These are phyloP conservation scores for Hirtodrosophila duncani DNA, from an alignment of 2,888 invertebrate species.

Conservation along the genomic window DNA sequence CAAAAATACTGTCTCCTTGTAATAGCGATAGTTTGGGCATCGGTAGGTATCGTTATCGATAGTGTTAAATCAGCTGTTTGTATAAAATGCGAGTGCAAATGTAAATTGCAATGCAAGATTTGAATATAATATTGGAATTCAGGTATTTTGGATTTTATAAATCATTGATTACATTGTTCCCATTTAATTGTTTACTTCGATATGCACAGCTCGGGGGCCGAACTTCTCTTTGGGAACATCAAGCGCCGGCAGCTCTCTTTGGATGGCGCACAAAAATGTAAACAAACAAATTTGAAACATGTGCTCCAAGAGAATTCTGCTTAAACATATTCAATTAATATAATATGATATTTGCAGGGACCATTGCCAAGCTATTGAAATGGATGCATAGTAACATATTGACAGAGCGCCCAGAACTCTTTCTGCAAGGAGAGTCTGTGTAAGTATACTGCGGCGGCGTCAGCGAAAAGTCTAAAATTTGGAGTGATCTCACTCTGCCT, in stretches of 20 bases:
- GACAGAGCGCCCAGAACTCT: constrained; percentile 88
- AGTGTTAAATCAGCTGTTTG: no score
- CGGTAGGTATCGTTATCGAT: no score
- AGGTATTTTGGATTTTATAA: constrained; percentile 48
- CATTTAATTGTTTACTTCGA: not conserved
- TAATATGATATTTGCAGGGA: constrained; percentile 83
- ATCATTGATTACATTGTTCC: not conserved
- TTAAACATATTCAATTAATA: no score
- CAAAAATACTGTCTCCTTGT: no score
- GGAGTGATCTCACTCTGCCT: not conserved
- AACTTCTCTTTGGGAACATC: constrained; percentile 90
- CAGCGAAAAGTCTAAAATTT: not conserved
- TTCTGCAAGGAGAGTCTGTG: constrained; percentile 79
- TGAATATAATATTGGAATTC: constrained; percentile 72
- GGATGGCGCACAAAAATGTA: constrained; percentile 80
- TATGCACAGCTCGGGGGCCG: constrained; percentile 90
- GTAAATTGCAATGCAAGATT: constrained; percentile 29
- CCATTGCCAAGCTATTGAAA: constrained; percentile 84
- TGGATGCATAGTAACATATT: constrained; percentile 93
- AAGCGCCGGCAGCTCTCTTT: constrained; percentile 85
- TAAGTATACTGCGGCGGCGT: constrained; percentile 52
- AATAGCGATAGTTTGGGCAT: no score
- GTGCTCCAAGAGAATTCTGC: no score
- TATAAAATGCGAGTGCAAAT: no score
- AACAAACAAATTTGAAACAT: not conserved